phyloP scores from a whole-genome alignment of 1,140 invertebrate genomes.

The Chironomus striatipennis region DNA sequence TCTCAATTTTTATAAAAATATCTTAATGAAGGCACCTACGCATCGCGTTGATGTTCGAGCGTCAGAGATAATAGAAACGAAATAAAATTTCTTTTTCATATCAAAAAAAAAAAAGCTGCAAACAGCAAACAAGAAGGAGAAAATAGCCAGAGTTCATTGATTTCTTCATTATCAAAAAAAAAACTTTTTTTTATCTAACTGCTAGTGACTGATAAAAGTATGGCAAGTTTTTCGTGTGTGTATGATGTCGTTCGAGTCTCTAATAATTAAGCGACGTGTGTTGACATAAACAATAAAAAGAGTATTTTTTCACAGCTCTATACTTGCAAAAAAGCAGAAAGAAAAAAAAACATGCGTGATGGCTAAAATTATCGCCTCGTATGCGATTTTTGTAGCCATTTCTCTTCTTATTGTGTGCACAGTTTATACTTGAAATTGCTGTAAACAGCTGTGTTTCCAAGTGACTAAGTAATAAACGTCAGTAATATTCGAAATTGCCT shows the following conservation, averaged over 20 bases:
- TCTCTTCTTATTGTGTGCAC: too few relatives aligned
- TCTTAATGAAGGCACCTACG: not conserved
- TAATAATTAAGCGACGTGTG: not conserved
- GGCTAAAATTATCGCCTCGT: not conserved
- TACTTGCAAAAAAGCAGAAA: not conserved
- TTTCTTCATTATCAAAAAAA: conserved; percentile 2
- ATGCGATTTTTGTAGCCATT: too few relatives aligned
- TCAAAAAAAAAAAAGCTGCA: too few relatives aligned
- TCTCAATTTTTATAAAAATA: too few relatives aligned
- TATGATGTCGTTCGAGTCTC: not conserved
- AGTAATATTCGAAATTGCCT: too few relatives aligned
- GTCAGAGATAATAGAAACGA: too few relatives aligned
- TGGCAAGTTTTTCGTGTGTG: not conserved
- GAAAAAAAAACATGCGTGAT: not conserved
- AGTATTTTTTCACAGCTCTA: not conserved
- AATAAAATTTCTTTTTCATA: too few relatives aligned
- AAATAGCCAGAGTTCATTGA: not conserved
- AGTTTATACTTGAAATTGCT: too few relatives aligned
- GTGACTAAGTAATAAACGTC: too few relatives aligned
- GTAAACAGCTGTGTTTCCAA: too few relatives aligned
- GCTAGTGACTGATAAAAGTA: not conserved
- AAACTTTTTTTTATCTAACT: not conserved
- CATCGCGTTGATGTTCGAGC: not conserved
- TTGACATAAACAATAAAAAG: not conserved
- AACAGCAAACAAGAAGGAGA: not conserved